Evolutionary conservation across 2,888 invertebrate genomes (phyloP).

Genomic region (Sarcophaga rosellei): DNA sequence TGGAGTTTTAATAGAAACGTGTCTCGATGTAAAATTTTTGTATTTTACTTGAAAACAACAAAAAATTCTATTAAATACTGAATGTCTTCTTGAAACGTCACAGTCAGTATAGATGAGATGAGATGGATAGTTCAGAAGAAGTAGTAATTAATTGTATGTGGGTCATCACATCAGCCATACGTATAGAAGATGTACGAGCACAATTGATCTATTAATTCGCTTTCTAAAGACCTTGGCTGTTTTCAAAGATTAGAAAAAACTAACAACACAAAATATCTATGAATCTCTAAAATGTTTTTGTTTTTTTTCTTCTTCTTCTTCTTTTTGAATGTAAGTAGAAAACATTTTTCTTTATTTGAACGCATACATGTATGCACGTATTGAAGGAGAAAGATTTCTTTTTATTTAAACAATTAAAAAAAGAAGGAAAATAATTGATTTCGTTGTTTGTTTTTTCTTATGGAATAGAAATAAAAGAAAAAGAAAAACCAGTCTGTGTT

Average conservation of each 20-base stretch:
- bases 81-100: slow-evolving; percentile 42
- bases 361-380: neutral
- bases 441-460: too few species aligned
- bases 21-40: slow-evolving; percentile 35
- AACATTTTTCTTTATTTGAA: neutral
- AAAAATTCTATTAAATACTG: neutral
- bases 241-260: slow-evolving; percentile 1
- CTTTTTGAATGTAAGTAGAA: neutral
- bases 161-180: slow-evolving; percentile 53
- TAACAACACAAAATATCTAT: neutral
- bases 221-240: slow-evolving; percentile 47
- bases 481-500: too few species aligned
- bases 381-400: neutral
- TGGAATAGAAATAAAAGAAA: too few species aligned
- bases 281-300: neutral
- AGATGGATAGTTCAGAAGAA: neutral
- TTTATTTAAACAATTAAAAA: neutral
- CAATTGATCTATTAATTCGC: slow-evolving; percentile 63
- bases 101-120: neutral
- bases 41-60: slow-evolving; percentile 42
- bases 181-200: neutral
- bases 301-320: neutral
- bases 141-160: slow-evolving; percentile 53
- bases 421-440: too few species aligned
- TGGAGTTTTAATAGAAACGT: slow-evolving; percentile 38